Evolutionary conservation across 2,797 vertebrate species (phyloP), one percentile per base, ranked within the genome.

Genomic region (Apogon hyalosoma): DNA sequence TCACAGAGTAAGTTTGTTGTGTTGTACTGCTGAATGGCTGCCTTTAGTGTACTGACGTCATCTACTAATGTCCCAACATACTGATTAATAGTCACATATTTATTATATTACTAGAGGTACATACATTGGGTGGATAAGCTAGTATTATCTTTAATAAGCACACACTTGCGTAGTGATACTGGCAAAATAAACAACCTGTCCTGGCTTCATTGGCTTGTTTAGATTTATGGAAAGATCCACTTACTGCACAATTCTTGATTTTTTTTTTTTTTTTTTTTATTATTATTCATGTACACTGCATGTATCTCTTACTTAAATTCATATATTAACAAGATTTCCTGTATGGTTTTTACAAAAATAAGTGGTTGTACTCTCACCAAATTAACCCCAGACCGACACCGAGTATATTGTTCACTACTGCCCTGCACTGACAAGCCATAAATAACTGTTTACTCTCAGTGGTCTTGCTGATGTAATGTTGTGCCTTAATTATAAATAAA

Each of bases 401-500:
- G 14, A 47, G n/a, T 63, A 13, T 47, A 18, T 48, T 52, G 61
- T 39, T 80, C 80, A 86, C 80, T 82, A 85, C 85, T 84, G n/a
- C 69, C 80, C 77, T 86, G n/a, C 69, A 82, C 77, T 86, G 84
- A 88, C 33, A 53, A 84, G 72, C 61, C 73, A 75, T 56, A n/a
- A 61, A 15, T 31, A 40, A n/a, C 24, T 79, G 50, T 60, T 74
- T 47, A 82, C 77, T 84, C 78, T 83, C 75, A 51, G 49, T 43
- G 72, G 54, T 60, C 39, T 66, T 60, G 70, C 76, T 78, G 79
- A 64, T 73, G 21, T 57, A 69, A 8, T 84, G 84, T 92, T 84
- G 84, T 92, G 90, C 89, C 87, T 91, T 92, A 83, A 71, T 63
- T 54, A 61, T 79, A 51, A 89, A 86, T 86, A 87, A 90, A 88